These are phyloP conservation scores for Cyphomyrus plagiostoma DNA, from an alignment of 2,113 vertebrate genomes.

Conservation along the genomic window DNA sequence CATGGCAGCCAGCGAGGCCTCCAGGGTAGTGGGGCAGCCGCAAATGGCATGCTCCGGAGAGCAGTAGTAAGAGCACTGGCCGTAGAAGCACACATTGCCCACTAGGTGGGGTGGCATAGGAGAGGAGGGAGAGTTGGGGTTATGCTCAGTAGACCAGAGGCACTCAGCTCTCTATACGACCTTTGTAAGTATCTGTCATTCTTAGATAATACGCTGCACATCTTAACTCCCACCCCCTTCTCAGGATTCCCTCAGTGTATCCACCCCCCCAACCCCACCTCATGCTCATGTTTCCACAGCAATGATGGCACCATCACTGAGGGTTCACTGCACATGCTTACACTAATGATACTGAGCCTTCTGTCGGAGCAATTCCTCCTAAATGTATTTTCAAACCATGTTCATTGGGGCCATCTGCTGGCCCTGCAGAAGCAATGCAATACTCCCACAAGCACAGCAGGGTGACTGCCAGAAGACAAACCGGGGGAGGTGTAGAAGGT, in stretches of 20 bases:
- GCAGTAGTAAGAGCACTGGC: conserved; percentile 83
- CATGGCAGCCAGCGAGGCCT: conserved; percentile 73
- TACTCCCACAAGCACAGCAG: not conserved
- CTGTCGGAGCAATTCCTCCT: not conserved
- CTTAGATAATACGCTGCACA: not conserved
- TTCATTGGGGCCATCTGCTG: not conserved
- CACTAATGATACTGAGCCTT: not conserved
- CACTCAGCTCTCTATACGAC: not conserved
- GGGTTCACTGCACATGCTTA: not conserved
- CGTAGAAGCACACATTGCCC: conserved; percentile 67
- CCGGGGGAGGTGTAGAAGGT: conserved; percentile 78
- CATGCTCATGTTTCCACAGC: not conserved
- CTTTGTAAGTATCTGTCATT: not conserved
- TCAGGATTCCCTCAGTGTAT: not conserved
- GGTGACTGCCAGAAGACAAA: conserved; percentile 26
- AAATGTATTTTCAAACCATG: not conserved
- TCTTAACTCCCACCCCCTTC: not conserved
- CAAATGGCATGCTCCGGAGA: conserved; percentile 77
- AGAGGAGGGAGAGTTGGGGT: conserved; percentile 29
- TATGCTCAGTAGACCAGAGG: not conserved
- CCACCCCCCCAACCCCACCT: too few relatives aligned
- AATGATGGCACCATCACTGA: not conserved
- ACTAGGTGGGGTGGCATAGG: conserved; percentile 12
- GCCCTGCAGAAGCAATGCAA: not conserved
- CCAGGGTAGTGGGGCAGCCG: conserved; percentile 61